Evolutionary conservation across 1,140 invertebrate species (phyloP).

Genomic region (Lepidurus apus): DNA sequence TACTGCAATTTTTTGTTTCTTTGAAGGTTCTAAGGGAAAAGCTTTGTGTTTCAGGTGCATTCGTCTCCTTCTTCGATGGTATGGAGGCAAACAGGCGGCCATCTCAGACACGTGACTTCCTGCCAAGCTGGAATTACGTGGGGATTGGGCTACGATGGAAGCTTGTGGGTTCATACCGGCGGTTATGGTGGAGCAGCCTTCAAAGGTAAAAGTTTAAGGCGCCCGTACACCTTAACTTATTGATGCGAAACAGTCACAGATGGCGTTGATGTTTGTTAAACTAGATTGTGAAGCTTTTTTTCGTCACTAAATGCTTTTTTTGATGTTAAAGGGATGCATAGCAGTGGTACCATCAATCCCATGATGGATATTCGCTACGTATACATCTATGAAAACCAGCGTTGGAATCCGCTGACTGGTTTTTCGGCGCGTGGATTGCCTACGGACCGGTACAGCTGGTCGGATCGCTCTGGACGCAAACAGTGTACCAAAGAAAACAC

Average conservation of each 20-base stretch:
- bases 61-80: constrained; percentile 66
- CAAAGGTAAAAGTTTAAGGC: constrained; percentile 52
- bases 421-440: constrained; percentile 77
- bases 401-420: constrained; percentile 81
- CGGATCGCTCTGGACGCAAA: constrained; percentile 71
- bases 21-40: constrained; percentile 52
- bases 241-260: no score
- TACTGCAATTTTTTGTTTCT: constrained; percentile 41
- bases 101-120: constrained; percentile 70
- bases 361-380: constrained; percentile 52
- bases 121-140: constrained; percentile 71
- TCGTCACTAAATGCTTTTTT: not conserved
- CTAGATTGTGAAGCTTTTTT: no score
- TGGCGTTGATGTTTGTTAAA: no score
- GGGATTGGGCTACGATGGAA: constrained; percentile 78
- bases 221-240: constrained; percentile 23
- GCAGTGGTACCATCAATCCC: constrained; percentile 51
- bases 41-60: constrained; percentile 52
- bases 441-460: constrained; percentile 73
- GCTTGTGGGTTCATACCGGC: constrained; percentile 76
- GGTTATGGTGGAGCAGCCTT: constrained; percentile 76
- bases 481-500: constrained; percentile 76
- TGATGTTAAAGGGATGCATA: not conserved
- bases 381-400: constrained; percentile 41
- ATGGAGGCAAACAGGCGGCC: constrained; percentile 77